Evolutionary conservation across 2,888 invertebrate genomes (phyloP).

Genomic region (Taenaris catops): DNA sequence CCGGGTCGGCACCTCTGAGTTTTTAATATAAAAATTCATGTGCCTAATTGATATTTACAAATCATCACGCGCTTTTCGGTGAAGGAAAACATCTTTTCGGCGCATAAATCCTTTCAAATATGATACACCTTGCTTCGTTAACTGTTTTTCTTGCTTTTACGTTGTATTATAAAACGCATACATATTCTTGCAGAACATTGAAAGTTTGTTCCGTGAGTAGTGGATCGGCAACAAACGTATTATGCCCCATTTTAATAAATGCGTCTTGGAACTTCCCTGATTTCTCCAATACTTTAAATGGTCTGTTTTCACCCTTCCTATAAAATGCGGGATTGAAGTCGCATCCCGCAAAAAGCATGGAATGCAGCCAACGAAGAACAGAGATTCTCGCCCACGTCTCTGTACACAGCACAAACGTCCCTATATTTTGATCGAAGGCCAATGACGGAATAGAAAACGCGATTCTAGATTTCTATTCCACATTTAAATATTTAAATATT

Average conservation of each 20-base stretch:
- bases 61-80: no score
- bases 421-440: conserved; percentile 75
- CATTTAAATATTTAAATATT: conserved; percentile 19
- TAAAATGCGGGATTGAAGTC: conserved; percentile 20
- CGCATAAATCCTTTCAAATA: conserved; percentile 25
- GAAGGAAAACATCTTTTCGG: no score
- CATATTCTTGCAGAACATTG: conserved; percentile 24
- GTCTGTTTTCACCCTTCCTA: conserved; percentile 17
- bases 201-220: conserved; percentile 21
- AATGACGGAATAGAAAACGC: conserved; percentile 41
- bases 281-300: conserved; percentile 19
- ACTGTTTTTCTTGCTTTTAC: conserved; percentile 21
- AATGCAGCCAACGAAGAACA: conserved; percentile 19
- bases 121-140: conserved; percentile 24
- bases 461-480: conserved; percentile 23
- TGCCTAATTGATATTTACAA: no score
- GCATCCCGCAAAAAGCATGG: conserved; percentile 15
- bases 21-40: no score
- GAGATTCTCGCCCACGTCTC: conserved; percentile 17
- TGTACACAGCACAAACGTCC: conserved; percentile 25
- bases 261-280: conserved; percentile 20
- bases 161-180: conserved; percentile 22
- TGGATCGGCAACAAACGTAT: conserved; percentile 15
- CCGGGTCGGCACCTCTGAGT: no score
- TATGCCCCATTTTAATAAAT: conserved; percentile 20